phyloP scores from a whole-genome alignment of 30 jellyfish, hydroid and myxozoan species.

The Turritopsis rubra region DNA sequence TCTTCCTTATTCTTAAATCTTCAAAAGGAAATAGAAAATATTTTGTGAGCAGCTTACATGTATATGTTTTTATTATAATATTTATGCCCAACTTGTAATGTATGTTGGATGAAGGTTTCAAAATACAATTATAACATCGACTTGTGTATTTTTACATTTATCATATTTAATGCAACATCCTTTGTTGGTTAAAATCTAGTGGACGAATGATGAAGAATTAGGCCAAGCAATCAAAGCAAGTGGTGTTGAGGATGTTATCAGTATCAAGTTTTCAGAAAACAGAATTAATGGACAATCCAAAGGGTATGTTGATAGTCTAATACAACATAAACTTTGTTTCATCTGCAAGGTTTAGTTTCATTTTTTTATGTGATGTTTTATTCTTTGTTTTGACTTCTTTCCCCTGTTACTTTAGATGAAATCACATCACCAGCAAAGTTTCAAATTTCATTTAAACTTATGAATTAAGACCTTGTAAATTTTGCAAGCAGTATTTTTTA shows the following conservation, averaged over 20 bases:
- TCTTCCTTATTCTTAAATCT: too few species aligned
- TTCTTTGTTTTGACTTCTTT: neutral
- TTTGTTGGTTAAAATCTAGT: conserved; percentile 44
- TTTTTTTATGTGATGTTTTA: neutral
- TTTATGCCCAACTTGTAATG: neutral
- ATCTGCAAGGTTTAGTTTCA: neutral
- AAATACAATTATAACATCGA: neutral
- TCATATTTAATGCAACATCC: neutral
- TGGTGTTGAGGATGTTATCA: conserved; percentile 83
- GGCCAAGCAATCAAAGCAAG: conserved; percentile 68
- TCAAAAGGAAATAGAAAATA: too few species aligned
- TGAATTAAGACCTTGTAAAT: neutral
- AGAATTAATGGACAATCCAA: conserved; percentile 95
- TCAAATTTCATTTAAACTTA: neutral
- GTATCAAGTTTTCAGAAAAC: conserved; percentile 85
- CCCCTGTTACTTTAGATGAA: conserved; percentile 21
- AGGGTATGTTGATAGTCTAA: conserved; percentile 56
- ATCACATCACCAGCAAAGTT: neutral
- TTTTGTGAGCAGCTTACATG: too few species aligned
- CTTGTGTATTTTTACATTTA: neutral
- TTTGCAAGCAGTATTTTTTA: neutral
- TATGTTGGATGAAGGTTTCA: neutral
- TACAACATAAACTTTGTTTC: neutral
- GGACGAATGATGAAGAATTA: conserved; percentile 97
- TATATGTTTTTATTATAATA: too few species aligned